Percentiles rank a stretch among this genome's conserved stretches.
phyloP scores from a whole-genome alignment of 1,140 invertebrate genomes.

The Sipha flava region DNA sequence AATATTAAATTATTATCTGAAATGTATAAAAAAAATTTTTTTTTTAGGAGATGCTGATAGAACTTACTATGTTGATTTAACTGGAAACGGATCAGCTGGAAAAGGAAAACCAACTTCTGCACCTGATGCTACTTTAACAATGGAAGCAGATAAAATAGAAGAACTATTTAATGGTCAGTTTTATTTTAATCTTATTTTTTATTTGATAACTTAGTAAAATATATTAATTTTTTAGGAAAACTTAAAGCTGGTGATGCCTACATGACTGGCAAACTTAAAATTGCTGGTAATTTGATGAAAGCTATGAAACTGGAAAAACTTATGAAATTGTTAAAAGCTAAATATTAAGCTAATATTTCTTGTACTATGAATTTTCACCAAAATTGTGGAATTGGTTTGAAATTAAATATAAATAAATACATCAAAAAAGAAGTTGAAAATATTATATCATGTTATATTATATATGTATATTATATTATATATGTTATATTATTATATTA shows the following conservation, averaged over 20 bases:
- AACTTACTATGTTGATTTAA: conserved; percentile 81
- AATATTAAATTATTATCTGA: too few relatives aligned
- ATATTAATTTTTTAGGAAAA: conserved; percentile 53
- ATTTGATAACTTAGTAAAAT: neutral
- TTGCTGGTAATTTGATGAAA: conserved; percentile 83
- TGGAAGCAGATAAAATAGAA: conserved; percentile 70
- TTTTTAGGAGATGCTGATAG: conserved; percentile 52
- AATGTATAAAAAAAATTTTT: too few relatives aligned
- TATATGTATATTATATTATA: too few relatives aligned
- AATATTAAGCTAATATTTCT: conserved; percentile 40
- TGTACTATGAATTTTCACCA: neutral
- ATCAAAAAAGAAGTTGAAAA: neutral
- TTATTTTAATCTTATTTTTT: neutral
- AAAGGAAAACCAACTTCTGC: conserved; percentile 59
- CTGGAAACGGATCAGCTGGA: conserved; percentile 67
- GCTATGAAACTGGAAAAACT: conserved; percentile 95
- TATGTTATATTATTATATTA: too few relatives aligned
- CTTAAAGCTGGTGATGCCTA: conserved; percentile 84
- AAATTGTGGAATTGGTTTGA: neutral
- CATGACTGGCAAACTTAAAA: conserved; percentile 94
- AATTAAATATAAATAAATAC: neutral
- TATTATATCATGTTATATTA: too few relatives aligned
- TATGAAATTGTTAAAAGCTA: conserved; percentile 76
- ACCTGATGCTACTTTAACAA: conserved; percentile 76
- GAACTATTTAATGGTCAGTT: conserved; percentile 63